Evolutionary conservation across 2,113 vertebrate genomes (phyloP), one percentile per base, ranked within the genome.

Genomic region (Takifugu bimaculatus): DNA sequence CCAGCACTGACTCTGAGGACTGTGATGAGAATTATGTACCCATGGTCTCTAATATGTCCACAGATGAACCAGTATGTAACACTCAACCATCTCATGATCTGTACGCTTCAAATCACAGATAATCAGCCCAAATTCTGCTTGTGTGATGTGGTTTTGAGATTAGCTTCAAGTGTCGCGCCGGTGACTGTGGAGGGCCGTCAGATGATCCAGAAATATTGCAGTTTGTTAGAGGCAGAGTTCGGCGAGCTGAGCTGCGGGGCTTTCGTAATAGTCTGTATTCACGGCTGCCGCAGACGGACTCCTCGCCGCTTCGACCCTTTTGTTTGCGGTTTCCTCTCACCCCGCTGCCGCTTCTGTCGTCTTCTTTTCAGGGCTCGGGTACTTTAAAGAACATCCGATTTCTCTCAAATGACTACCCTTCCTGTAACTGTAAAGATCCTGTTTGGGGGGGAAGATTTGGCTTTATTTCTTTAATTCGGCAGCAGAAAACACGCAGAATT

Each of bases 1-100:
- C 97, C 85, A 99, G 95, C 92, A 95, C 95, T 78, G 97, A 99
- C 88, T 99, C 97, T 0, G 96, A 96, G 5, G 96, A 98, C 81
- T 94, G 92, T 78, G 95, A 97, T 71, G 97, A 99, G 89, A 95
- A 94, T 91, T 98, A 98, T 81, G 95, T 99, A 79, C 79, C 93
- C 91, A 99, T 99, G 97, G 74, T 93, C 78, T 89, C 94, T 90
- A 97, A 93, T 92, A 92, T 94, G 76, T 88, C 94, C 81, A 76
- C 91, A 86, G 97, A 99, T 84, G 95, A 97, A 83, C 87, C 93
- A 82, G 97, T 99, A 96, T 85, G 96, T 96, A 92, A 87, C 83
- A 81, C 87, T 89, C 81, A 79, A 87, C 70, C 85, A 70, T 87
- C 68, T 65, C 73, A 65, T 78, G 57, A 86, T 55, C 26, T 65